Base-by-base conservation (phyloP, 2,888 invertebrate genomes). In the Mechanitis messenoides region DNA sequence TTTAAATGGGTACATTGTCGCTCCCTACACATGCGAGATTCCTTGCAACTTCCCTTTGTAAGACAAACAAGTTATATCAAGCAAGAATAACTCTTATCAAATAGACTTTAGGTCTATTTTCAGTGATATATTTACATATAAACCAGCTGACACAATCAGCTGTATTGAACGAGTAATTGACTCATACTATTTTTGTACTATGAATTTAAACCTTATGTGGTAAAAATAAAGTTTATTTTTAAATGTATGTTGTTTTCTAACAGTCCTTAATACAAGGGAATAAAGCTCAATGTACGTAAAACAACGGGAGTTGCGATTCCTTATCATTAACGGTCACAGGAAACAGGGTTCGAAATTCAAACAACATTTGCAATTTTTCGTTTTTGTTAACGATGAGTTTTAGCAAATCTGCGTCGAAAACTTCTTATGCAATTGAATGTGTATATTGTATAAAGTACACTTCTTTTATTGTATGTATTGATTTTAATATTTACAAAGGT, bases 141-240 rank as follows among this genome's bases (percentile, higher is more conserved):
- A 4, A 45, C 65, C 66, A 68, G 63, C 66, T 66, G 64, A 54
- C 59, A 63, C 64, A 67, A 68, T 67, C 69, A 69, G 69, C 67
- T 69, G 68, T 61, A 62, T 38, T 62, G 59, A 35, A 38, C 56
- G 46, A 46, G 58, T 58, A 56, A 55, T 58, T 59, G 63, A 65
- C 56, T 65, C 68, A 67, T 55, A 53, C 54, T 59, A 61, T 63
- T 64, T 62, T 60, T 55, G 63, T 62, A n/a, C 35, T 46, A 57
- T 38, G 11, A 62, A 54, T 55, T 20, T 61, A 9, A 46, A 53
- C 58, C 53, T 56, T 65, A 63, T 33, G 1, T 3, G 45, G 11
- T 38, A 6, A 53, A 56, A 56, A 61, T 45, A 57, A 53, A 11
- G 31, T 58, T 20, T 42, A 53, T 58, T 42, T 28, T n/a, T 31